Evolutionary conservation across 2,113 vertebrate genomes (phyloP).

Genomic region (Morone saxatilis): DNA sequence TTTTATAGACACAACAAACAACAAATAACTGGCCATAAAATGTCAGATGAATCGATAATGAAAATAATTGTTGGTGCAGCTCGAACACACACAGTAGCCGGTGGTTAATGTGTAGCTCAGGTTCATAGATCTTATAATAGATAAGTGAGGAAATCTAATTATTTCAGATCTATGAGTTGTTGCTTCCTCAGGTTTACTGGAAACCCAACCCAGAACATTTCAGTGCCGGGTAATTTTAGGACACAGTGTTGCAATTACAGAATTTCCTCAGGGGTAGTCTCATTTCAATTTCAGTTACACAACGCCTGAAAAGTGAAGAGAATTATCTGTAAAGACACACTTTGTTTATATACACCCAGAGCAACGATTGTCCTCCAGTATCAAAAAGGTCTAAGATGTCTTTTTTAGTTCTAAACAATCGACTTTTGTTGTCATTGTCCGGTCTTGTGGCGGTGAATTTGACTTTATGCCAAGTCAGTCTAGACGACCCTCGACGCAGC

Average conservation of each 20-base stretch:
- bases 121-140: not conserved
- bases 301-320: not conserved
- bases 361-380: not conserved
- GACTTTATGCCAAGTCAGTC: constrained; percentile 12
- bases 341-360: not conserved
- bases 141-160: not conserved
- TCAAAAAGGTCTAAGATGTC: not conserved
- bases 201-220: not conserved
- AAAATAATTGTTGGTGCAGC: not conserved
- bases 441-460: not conserved
- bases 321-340: not conserved
- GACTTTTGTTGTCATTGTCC: not conserved
- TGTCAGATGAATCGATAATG: no score
- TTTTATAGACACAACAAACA: no score
- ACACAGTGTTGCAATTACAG: not conserved
- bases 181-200: not conserved
- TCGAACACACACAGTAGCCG: not conserved
- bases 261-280: not conserved
- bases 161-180: not conserved
- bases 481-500: not conserved
- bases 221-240: not conserved
- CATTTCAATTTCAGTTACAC: not conserved
- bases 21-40: no score
- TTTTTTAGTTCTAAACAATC: constrained; percentile 12
- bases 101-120: not conserved